phyloP scores from a whole-genome alignment of 1,140 invertebrate genomes.

The Rhizoglyphus robini region DNA sequence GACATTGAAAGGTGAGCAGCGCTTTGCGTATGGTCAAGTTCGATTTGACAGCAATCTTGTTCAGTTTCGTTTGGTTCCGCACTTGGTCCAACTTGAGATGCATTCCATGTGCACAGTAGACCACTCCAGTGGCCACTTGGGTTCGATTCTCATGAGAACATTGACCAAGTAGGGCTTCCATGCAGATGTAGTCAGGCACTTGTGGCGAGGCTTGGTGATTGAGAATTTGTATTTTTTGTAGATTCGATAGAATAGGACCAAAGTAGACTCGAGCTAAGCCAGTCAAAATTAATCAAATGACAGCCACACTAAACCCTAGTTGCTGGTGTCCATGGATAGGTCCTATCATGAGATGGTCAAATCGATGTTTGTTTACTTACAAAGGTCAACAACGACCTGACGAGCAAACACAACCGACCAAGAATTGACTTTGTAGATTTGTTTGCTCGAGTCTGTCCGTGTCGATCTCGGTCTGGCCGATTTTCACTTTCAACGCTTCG shows the following conservation, averaged over 20 bases:
- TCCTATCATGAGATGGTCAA: not conserved
- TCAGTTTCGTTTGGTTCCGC: too few species aligned
- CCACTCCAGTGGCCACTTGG: not conserved
- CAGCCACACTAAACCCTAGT: not conserved
- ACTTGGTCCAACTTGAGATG: too few species aligned
- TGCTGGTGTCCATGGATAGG: not conserved
- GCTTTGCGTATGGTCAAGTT: too few species aligned
- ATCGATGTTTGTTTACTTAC: not conserved
- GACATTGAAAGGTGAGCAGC: too few species aligned
- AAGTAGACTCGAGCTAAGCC: too few species aligned
- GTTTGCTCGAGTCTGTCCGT: not conserved
- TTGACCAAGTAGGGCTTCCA: not conserved
- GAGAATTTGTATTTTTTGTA: not conserved
- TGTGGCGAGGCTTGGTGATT: not conserved
- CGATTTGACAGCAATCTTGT: too few species aligned
- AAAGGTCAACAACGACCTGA: not conserved
- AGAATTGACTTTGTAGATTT: not conserved
- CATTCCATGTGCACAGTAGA: too few species aligned
- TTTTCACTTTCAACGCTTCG: not conserved
- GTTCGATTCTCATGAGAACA: too few species aligned
- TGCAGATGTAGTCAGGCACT: too few species aligned
- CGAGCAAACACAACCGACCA: not conserved
- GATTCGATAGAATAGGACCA: not conserved
- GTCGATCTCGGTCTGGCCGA: not conserved
- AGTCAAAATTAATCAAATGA: conserved; percentile 1